Evolutionary conservation across 2,888 invertebrate genomes (phyloP), one percentile per base, ranked within the genome.

Genomic region (Agrotis clavis): DNA sequence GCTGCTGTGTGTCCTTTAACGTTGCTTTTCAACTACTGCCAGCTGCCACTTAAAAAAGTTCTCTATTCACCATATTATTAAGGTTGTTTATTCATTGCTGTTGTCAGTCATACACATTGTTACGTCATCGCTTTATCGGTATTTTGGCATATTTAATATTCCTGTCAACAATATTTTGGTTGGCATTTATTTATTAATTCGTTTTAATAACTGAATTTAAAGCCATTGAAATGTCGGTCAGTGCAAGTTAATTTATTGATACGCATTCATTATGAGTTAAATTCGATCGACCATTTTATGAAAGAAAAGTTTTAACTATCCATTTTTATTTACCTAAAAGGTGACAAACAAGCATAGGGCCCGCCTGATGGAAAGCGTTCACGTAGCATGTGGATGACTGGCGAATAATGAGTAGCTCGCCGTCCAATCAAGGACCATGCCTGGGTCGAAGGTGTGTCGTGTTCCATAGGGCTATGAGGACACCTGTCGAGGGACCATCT

Each of bases 151-250:
- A 48, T 41, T 47, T 78, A 71, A 50, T 75, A 13, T 25, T 48
- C 14, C 56, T 35, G 64, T 69, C 64, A 81, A 21, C 35, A 16
- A 18, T 35, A 18, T 35, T 25, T 50, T 6, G 41, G 18, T 25
- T 54, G 50, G 25, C 50, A 60, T 54, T 64, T 63, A 16, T 63
- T 79, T 11, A 79, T 56, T 72, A 51, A 59, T 41, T 71, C 47
- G 57, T 21, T 74, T 41, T 14, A 30, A 21, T 62, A 71, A 71
- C 5, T 41, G 47, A 71, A 63, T 78, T 35, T 59, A 41, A 78
- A 41, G 25, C 51, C 61, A 30, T n/a, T 62, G 9, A 1, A 70
- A 61, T 19, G 18, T 14, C n/a, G 45, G 6, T 16, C 14, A 11
- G 13, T 25, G 13, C 5, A 9, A 3, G 4, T 35, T 25, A 78